Base-by-base conservation (phyloP, 2,888 invertebrate genomes). In the Plusia festucae region DNA sequence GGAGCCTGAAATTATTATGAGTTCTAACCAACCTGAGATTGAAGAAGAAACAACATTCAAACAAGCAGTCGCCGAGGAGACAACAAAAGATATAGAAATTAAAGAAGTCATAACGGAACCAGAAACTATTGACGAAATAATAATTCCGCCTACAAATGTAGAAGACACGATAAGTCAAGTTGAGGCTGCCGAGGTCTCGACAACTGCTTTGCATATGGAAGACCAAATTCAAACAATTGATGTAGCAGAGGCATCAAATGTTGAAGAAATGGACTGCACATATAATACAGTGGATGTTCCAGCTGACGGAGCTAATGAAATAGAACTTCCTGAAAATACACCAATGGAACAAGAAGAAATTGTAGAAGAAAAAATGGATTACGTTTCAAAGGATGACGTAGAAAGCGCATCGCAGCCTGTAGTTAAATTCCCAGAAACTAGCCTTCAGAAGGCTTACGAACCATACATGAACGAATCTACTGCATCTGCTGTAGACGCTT, bases 401-500 rank as follows among this genome's bases (percentile, higher is more conserved):
- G 60, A 71, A 16, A 61, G 44, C 56, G 55, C 63, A 52, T 60
- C 65, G 46, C n/a, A n/a, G n/a, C 70, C 77, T 24, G 55, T 69
- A 18, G 59, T 66, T 20, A 74, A 81, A 64, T 60, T 78, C 9
- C 59, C 78, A 22, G 82, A 84, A 63, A 60, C 70, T 1, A 64
- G 53, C 54, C 32, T 77, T 30, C 72, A 82, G 24, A 85, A 85
- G 66, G 56, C 79, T 15, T 79, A 77, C 55, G 79, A 85, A 69
- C 85, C 88, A 7, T 91, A 82, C 66, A 90, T 93, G 90, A 93
- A 89, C 79, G 92, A 93, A 81, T 88, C 93, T 18, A 93, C 94
- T 24, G 93, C 93, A 16, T 93, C 93, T 0, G 94, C 94, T 16
- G 94, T 95, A n/a, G 94, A 94, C 70, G 93, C 93, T 51, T 88